Evolutionary conservation across 2,113 vertebrate genomes (phyloP), one percentile per base, ranked within the genome.

Genomic region (Rhipidura dahli): DNA sequence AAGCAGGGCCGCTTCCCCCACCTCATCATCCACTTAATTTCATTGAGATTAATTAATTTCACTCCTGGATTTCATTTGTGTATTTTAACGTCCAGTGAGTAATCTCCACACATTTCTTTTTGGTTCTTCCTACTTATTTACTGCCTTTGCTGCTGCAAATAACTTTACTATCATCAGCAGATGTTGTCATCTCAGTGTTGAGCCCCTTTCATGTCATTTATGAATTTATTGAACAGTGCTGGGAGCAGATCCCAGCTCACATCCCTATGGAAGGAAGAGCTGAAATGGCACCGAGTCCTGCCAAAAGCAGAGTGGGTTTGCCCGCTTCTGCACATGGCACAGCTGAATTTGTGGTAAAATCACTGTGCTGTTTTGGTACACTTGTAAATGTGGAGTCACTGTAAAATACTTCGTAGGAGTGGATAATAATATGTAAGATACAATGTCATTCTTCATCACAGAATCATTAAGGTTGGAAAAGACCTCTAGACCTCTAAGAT

Each of bases 161-260:
- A 70, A 54, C 83, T 88, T 65, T 3, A 3, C 28, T 87, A 56
- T 50, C 78, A 72, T 91, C 91, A 73, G 8, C 80, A 96, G 76
- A 87, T 69, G 83, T 73, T 90, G 90, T 71, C 82, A 64, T 90
- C 65, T 95, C 81, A 28, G 64, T 78, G 61, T 44, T 89, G 90
- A 97, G 73, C 73, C 90, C 81, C 89, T 96, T 91, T 68, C 69
- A 37, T 90, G 73, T 94, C 78, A 37, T 54, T 94, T 84, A 63
- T 60, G 73, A 93, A 87, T 87, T 95, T 53, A 15, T 6, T 85
- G 93, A 94, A 44, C 12, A 15, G 53, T 31, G 49, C 76, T 94
- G 93, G 96, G 89, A 96, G 60, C 93, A 47, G 87, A 93, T 95
- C 90, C 92, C 92, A 94, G 90, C 72, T 31, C n/a, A 61, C 54